Conservation (phyloP, 2,888 invertebrate genomes). For the Diarsia mendica region DNA sequence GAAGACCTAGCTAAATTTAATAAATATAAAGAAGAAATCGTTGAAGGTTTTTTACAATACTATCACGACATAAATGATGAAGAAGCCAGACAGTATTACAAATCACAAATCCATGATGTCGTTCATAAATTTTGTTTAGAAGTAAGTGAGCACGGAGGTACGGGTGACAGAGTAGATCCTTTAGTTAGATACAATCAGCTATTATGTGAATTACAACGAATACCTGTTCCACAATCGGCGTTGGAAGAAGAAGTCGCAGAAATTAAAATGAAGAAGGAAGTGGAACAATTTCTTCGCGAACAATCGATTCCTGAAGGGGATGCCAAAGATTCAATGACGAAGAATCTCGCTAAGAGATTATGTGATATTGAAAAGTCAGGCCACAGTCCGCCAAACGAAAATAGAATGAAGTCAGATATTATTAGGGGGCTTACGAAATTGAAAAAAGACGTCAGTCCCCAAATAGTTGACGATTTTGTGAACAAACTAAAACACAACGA, state of each 20-base stretch:
- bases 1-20: slow-evolving; percentile 62
- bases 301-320: slow-evolving; percentile 59
- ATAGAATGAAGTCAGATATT: slow-evolving; percentile 75
- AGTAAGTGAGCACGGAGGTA: slow-evolving; percentile 45
- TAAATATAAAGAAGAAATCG: slow-evolving; percentile 73
- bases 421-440: slow-evolving; percentile 71
- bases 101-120: slow-evolving; percentile 70
- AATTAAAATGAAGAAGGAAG: slow-evolving; percentile 76
- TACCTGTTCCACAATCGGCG: slow-evolving; percentile 71
- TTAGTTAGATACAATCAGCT: slow-evolving; percentile 74
- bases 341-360: slow-evolving; percentile 73
- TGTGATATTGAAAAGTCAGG: slow-evolving; percentile 74
- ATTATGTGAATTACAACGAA: slow-evolving; percentile 76
- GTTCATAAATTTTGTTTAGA: slow-evolving; percentile 67
- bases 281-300: slow-evolving; percentile 71
- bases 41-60: slow-evolving; percentile 76
- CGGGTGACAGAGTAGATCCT: slow-evolving; percentile 59
- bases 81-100: slow-evolving; percentile 70
- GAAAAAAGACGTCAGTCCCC: slow-evolving; percentile 58
- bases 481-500: slow-evolving; percentile 70
- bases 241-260: slow-evolving; percentile 76
- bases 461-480: slow-evolving; percentile 71
- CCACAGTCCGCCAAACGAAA: slow-evolving; percentile 65
- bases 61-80: slow-evolving; percentile 71
- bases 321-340: slow-evolving; percentile 66